Conservation (phyloP, 2,797 vertebrate genomes). For the Tachyglossus aculeatus region DNA sequence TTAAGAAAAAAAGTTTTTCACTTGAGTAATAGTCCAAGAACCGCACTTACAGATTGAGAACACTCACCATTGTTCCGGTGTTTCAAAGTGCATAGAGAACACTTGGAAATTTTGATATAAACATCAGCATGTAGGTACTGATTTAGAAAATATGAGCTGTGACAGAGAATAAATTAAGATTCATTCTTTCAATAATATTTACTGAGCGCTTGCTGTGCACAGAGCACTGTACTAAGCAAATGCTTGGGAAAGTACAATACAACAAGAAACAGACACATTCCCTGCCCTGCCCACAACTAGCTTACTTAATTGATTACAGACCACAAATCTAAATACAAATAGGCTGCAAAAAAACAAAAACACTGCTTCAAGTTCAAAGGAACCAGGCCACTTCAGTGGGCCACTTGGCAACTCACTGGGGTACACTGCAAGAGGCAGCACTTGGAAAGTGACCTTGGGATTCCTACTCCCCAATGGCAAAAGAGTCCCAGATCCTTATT, state of each 20-base stretch:
- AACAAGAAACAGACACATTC: too few relatives aligned
- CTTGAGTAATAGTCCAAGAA: constrained; percentile 22
- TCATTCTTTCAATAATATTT: too few relatives aligned
- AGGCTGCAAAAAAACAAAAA: neutral
- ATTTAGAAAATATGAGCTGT: constrained; percentile 19
- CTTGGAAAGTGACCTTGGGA: constrained; percentile 21
- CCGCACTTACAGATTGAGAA: constrained; percentile 11
- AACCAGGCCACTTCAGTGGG: neutral
- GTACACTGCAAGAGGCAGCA: constrained; percentile 17
- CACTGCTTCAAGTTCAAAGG: constrained; percentile 21
- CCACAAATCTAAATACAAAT: constrained; percentile 37
- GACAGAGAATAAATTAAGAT: constrained; percentile 30
- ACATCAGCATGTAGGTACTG: constrained; percentile 11
- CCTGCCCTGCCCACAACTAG: too few relatives aligned
- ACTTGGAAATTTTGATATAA: constrained; percentile 27
- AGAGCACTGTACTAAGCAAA: too few relatives aligned
- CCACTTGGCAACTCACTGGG: neutral
- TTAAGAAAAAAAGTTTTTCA: constrained; percentile 34
- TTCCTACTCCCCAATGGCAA: neutral
- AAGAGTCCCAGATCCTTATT: constrained; percentile 12
- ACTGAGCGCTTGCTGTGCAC: too few relatives aligned
- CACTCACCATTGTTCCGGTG: neutral
- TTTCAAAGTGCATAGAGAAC: constrained; percentile 18
- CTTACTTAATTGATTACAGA: constrained; percentile 2
- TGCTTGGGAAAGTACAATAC: too few relatives aligned